A percentile compares a stretch with the other conserved stretches of the same genome.
Evolutionary conservation across 2,888 invertebrate genomes (phyloP).

Genomic region (Rhagium mordax): DNA sequence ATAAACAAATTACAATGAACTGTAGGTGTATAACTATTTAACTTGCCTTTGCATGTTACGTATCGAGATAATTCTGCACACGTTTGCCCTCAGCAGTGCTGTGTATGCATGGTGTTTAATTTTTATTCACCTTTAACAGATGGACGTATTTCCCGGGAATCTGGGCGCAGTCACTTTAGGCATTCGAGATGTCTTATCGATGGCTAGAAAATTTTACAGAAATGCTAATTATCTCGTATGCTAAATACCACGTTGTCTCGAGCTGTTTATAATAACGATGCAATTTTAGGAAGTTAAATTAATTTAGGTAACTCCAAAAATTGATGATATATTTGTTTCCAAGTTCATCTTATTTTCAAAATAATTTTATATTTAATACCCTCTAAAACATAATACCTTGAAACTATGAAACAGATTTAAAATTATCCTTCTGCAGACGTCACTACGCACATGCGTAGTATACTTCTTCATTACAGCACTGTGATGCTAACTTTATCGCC

Average conservation of each 20-base stretch:
- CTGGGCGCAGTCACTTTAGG: conserved; percentile 44
- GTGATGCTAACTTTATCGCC: too few relatives aligned
- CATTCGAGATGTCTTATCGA: conserved; percentile 31
- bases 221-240: conserved; percentile 21
- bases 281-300: neutral
- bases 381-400: too few relatives aligned
- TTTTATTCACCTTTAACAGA: conserved; percentile 37
- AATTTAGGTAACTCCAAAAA: too few relatives aligned
- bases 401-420: too few relatives aligned
- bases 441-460: too few relatives aligned
- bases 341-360: too few relatives aligned
- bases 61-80: conserved; percentile 59
- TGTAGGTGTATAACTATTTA: conserved; percentile 2
- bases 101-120: conserved; percentile 5
- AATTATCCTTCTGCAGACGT: too few relatives aligned
- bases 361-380: too few relatives aligned
- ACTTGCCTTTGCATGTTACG: conserved; percentile 55
- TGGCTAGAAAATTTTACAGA: conserved; percentile 6
- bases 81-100: conserved; percentile 45
- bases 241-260: neutral
- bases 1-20: conserved; percentile 20
- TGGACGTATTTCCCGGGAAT: conserved; percentile 45
- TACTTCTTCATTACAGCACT: too few relatives aligned
- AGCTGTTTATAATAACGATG: neutral
- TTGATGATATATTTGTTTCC: too few relatives aligned